Conservation (phyloP, 2,797 vertebrate species). For the Knipowitschia caucasica region DNA sequence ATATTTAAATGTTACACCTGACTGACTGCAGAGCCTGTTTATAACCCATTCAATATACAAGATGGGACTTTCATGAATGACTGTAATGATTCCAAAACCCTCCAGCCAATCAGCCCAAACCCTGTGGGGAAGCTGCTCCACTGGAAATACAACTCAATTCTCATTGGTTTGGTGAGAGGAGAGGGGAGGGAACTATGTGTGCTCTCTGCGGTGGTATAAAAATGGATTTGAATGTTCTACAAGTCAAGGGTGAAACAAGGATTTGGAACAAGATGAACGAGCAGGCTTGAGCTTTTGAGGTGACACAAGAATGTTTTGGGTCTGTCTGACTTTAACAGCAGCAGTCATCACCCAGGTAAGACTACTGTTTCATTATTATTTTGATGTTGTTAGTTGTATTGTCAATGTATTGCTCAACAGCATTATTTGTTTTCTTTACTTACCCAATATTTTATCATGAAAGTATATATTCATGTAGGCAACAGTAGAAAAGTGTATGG, state of each 20-base stretch:
- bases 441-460: no score
- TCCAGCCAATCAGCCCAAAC: constrained; percentile 44
- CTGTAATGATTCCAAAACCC: constrained; percentile 63
- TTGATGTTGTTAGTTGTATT: no score
- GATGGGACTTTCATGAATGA: constrained; percentile 70
- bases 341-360: constrained; percentile 64
- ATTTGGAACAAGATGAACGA: background rate
- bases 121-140: constrained; percentile 38
- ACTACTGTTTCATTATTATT: no score
- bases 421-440: no score
- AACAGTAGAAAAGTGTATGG: no score
- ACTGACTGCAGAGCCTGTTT: no score
- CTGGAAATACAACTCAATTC: constrained; percentile 25
- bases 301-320: constrained; percentile 49
- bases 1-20: constrained; percentile 61
- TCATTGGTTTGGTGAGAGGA: constrained; percentile 52
- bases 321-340: constrained; percentile 58
- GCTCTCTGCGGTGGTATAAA: constrained; percentile 44
- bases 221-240: constrained; percentile 10
- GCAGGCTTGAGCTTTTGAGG: no score
- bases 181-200: constrained; percentile 34
- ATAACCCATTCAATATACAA: constrained; percentile 67
- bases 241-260: constrained; percentile 7
- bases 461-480: no score
- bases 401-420: no score